Percentiles rank a stretch among this genome's conserved stretches.
Conservation (phyloP, 2,888 invertebrate genomes). For the Pyrgus malvae region DNA sequence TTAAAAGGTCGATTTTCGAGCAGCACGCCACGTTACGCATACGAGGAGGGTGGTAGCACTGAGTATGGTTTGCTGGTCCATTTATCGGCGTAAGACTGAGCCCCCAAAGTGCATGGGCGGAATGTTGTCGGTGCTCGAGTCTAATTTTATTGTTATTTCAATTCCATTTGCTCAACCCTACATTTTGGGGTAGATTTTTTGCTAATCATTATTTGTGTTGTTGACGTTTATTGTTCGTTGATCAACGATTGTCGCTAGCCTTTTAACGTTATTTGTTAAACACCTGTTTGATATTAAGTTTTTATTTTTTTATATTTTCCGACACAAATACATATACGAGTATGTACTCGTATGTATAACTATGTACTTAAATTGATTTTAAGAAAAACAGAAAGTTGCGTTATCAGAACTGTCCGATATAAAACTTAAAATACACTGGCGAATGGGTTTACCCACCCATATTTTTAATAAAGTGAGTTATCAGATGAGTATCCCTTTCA, state of each 20-base stretch:
- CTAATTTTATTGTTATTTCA: constrained; percentile 68
- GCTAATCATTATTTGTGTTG: constrained; percentile 52
- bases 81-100: constrained; percentile 50
- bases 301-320: no score
- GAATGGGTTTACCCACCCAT: no score
- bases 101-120: constrained; percentile 61
- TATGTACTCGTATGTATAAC: no score
- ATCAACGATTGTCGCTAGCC: constrained; percentile 40
- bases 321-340: no score
- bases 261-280: constrained; percentile 31
- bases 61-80: constrained; percentile 56
- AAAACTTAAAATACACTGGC: no score
- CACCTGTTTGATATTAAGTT: constrained; percentile 15
- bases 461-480: no score
- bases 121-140: constrained; percentile 54
- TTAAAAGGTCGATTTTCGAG: constrained; percentile 34
- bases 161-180: constrained; percentile 52
- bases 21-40: not conserved
- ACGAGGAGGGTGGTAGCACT: not conserved
- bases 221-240: constrained; percentile 46
- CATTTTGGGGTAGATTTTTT: constrained; percentile 41
- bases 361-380: no score
- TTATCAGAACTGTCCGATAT: no score
- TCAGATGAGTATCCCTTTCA: no score
- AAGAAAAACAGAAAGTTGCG: no score